Evolutionary conservation across 2,113 vertebrate genomes (phyloP), one percentile per base, ranked within the genome.

Genomic region (Otus sunia): DNA sequence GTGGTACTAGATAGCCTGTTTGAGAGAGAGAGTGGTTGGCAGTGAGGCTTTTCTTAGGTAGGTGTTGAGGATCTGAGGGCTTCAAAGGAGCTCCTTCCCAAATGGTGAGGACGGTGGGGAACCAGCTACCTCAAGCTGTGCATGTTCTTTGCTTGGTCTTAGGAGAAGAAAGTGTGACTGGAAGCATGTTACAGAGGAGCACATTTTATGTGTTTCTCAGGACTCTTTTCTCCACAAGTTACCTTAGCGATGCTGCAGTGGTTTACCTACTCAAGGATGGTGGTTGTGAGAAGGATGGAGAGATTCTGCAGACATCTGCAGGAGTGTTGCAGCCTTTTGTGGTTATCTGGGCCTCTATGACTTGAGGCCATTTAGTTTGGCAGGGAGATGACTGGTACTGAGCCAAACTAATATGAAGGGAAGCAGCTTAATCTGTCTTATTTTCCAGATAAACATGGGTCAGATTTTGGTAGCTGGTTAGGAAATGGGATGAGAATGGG

Each of bases 361-460:
- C 72, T 87, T 88, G 39, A 89, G 49, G 66, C 36, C 66, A n/a
- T 88, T 79, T 72, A 76, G 37, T 37, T 41, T 94, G 85, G 66
- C 93, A 92, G 81, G 36, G 52, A 82, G 66, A 39, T 93, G 69
- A 37, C 16, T 91, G 62, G 15, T 60, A 49, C 66, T 62, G 88
- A 90, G 78, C 71, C 81, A 95, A 88, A 90, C 12, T 76, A 67
- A 92, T 72, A 80, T 84, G 83, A 91, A 86, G 47, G 59, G 76
- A 91, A 92, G 56, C 68, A 90, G 39, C 62, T 93, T 75, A 49
- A 39, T 86, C 60, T 75, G n/a, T 67, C 69, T 75, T 80, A 22
- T 84, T 87, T 91, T 94, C 32, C 43, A 94, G 62, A 94, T 73
- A 91, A 85, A 76, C 71, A 58, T 11, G 39, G 73, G 49, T 72